phyloP scores from a whole-genome alignment of 2,113 vertebrate species.

The Anguilla rostrata region DNA sequence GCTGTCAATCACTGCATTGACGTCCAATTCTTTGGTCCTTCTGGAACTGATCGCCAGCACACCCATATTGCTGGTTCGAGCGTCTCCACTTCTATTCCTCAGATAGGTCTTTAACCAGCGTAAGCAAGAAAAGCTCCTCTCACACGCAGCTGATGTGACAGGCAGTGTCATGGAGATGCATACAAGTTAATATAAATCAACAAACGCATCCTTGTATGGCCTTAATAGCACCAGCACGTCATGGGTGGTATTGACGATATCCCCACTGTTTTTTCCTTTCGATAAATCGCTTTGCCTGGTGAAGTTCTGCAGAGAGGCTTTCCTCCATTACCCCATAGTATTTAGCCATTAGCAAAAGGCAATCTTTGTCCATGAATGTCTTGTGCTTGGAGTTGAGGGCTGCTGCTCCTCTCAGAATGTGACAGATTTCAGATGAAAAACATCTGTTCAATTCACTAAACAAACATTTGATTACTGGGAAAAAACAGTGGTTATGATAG shows the following conservation, averaged over 20 bases:
- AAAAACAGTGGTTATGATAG: slow-evolving; percentile 11
- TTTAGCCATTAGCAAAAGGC: slow-evolving; percentile 6
- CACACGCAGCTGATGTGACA: slow-evolving; percentile 30
- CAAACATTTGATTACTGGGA: not conserved
- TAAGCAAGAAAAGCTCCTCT: slow-evolving; percentile 4
- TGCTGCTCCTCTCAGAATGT: not conserved
- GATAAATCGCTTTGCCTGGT: slow-evolving; percentile 10
- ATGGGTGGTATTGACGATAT: slow-evolving; percentile 1
- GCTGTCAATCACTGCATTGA: no score
- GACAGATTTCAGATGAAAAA: not conserved
- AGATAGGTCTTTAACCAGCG: slow-evolving; percentile 4
- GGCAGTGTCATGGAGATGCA: slow-evolving; percentile 1
- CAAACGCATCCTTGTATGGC: not conserved
- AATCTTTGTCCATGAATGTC: not conserved
- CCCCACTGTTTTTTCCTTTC: slow-evolving; percentile 18
- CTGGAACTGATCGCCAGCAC: not conserved
- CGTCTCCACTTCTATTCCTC: slow-evolving; percentile 13
- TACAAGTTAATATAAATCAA: not conserved
- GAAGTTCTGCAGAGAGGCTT: slow-evolving; percentile 20
- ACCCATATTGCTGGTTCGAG: slow-evolving; percentile 14
- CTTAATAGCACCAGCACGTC: not conserved
- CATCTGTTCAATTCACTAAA: not conserved
- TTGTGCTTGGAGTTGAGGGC: slow-evolving; percentile 9
- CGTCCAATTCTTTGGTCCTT: slow-evolving; percentile 1
- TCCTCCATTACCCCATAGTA: slow-evolving; percentile 21